Evolutionary conservation across 2,797 vertebrate species (phyloP).

Genomic region (Enteromius unitaeniatus): DNA sequence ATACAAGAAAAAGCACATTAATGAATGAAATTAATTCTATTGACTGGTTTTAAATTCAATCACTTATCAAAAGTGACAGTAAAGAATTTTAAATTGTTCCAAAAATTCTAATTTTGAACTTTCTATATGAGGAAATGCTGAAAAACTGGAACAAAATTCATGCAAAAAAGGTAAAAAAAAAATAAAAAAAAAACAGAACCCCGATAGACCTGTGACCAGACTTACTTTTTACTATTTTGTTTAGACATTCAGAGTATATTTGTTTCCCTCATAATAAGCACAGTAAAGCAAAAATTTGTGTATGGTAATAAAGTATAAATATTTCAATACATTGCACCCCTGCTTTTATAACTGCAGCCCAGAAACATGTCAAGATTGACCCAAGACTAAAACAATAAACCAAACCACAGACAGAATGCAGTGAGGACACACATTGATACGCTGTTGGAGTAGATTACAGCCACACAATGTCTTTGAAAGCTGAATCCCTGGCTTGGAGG

Average conservation of each 20-base stretch:
- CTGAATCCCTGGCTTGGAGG: conserved; percentile 60
- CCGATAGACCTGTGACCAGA: not conserved
- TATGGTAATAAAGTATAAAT: not conserved
- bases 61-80: not conserved
- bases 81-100: not conserved
- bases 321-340: not conserved
- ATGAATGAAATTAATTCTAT: not conserved
- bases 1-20: not conserved
- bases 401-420: conserved; percentile 67
- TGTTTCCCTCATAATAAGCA: not conserved
- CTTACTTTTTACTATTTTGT: not conserved
- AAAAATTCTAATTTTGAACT: not conserved
- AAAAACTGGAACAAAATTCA: not conserved
- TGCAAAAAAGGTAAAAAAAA: not conserved
- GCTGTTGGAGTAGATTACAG: conserved; percentile 68
- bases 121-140: not conserved
- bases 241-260: not conserved
- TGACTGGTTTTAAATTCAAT: not conserved
- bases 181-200: not conserved
- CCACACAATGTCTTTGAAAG: conserved; percentile 65
- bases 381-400: conserved; percentile 41
- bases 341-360: conserved; percentile 2
- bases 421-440: conserved; percentile 66
- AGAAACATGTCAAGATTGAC: conserved; percentile 1
- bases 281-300: not conserved